A percentile compares a stretch with the other conserved stretches of the same genome.
Conservation (phyloP, 2,797 vertebrate genomes). For the Nothura maculosa region DNA sequence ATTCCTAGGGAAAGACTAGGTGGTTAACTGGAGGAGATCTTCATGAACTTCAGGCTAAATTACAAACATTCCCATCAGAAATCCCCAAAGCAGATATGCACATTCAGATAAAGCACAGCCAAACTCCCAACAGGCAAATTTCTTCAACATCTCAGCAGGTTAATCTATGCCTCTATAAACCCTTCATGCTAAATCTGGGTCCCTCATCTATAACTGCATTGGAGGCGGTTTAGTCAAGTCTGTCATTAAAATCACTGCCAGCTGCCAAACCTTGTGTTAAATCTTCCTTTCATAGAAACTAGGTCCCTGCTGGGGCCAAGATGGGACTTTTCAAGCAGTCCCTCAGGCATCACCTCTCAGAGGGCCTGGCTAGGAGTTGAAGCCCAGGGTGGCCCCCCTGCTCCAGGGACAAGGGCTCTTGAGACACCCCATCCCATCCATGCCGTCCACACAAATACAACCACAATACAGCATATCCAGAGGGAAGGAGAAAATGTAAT, state of each 20-base stretch:
- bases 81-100: constrained; percentile 8
- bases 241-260: constrained; percentile 48
- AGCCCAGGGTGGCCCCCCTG: neutral
- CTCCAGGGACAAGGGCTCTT: neutral
- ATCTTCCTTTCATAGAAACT: neutral
- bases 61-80: constrained; percentile 52
- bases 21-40: constrained; percentile 26
- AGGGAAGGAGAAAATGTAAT: neutral
- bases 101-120: constrained; percentile 18
- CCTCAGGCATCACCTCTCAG: neutral
- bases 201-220: constrained; percentile 18
- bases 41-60: constrained; percentile 43
- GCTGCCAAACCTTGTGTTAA: neutral
- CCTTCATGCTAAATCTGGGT: constrained; percentile 19
- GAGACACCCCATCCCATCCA: neutral
- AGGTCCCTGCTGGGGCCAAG: neutral
- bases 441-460: accelerated
- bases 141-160: constrained; percentile 47
- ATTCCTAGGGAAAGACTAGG: neutral
- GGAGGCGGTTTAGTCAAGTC: neutral
- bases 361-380: accelerated
- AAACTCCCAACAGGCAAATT: constrained; percentile 54
- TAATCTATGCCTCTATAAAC: constrained; percentile 40
- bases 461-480: neutral
- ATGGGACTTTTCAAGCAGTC: neutral